Evolutionary conservation across 2,888 invertebrate genomes (phyloP), one percentile per base, ranked within the genome.

Genomic region (Dynastes tityus): DNA sequence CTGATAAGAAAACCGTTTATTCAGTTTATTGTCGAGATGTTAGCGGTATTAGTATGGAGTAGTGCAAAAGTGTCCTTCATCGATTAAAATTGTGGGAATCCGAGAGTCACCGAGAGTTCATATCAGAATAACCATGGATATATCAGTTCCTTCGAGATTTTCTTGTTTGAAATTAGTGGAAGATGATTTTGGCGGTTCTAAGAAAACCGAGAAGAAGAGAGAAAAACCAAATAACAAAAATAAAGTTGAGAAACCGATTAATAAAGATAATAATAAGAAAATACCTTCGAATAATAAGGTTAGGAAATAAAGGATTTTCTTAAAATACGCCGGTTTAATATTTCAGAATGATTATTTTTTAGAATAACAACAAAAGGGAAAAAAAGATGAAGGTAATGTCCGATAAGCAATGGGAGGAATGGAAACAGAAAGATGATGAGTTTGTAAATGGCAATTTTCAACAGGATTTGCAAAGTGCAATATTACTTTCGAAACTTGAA

Each of bases 81-180:
- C 55, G 55, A 58, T 58, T 58, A 5, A 58, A 58, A 22, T 8
- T 27, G 16, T 16, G 13, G 32, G n/a, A 64, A 64, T 64, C 11
- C 1, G 16, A 29, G 29, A n/a, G 27, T 64, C 22, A 22, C 22
- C 22, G 22, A 22, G 22, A 22, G 22, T 22, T 45, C 37, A 22
- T 53, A 53, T 16, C n/a, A 16, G 6, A 40, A 63, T 61, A 22
- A 86, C 84, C 87, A 93, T 93, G 93, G 92, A 92, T 89, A 91
- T 92, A 85, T 90, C 92, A 58, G 91, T 93, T 76, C 93, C 93
- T 81, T 95, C 95, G 32, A 90, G 95, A 84, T 95, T 95, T 88
- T 93, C 95, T 79, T 93, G 94, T 81, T 90, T 95, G 74, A 92
- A 92, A 88, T 91, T 94, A 77, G 95, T 95, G 84, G 94, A 94